Percentiles rank a stretch among this genome's conserved stretches.
Evolutionary conservation across 1,140 invertebrate genomes (phyloP).

Genomic region (Battus philenor): DNA sequence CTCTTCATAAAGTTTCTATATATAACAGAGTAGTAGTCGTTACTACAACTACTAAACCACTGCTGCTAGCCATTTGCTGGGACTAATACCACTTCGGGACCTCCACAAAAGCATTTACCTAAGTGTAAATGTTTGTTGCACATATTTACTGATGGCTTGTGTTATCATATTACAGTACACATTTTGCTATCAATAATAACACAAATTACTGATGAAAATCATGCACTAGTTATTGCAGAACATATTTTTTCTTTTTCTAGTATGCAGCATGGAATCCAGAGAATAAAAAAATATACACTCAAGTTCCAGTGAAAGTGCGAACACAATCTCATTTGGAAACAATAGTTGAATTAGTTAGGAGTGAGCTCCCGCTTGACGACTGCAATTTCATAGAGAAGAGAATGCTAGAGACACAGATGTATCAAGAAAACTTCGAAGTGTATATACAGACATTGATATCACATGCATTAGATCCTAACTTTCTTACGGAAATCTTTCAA

Average conservation of each 20-base stretch:
- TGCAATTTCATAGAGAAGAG: conserved; percentile 84
- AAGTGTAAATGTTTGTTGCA: no score
- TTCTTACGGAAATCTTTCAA: conserved; percentile 91
- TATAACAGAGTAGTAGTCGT: no score
- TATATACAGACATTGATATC: conserved; percentile 94
- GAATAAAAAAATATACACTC: conserved; percentile 86
- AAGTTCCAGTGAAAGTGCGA: conserved; percentile 84
- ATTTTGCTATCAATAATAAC: no score
- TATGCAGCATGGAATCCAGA: conserved; percentile 88
- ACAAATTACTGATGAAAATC: no score
- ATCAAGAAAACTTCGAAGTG: conserved; percentile 92
- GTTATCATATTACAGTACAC: no score
- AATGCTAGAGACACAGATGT: conserved; percentile 84
- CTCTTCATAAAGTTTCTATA: no score
- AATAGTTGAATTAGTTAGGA: conserved; percentile 86
- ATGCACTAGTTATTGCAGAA: no score
- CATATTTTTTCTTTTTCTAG: conserved; percentile 70
- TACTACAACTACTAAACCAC: no score
- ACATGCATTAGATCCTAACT: conserved; percentile 92
- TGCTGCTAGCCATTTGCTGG: no score
- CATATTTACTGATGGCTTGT: no score
- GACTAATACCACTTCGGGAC: no score
- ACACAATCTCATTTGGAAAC: conserved; percentile 84
- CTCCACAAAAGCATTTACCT: no score
- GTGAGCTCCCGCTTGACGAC: conserved; percentile 83